These are phyloP conservation scores for Orthosia cruda DNA, from an alignment of 2,888 invertebrate genomes.

Conservation along the genomic window DNA sequence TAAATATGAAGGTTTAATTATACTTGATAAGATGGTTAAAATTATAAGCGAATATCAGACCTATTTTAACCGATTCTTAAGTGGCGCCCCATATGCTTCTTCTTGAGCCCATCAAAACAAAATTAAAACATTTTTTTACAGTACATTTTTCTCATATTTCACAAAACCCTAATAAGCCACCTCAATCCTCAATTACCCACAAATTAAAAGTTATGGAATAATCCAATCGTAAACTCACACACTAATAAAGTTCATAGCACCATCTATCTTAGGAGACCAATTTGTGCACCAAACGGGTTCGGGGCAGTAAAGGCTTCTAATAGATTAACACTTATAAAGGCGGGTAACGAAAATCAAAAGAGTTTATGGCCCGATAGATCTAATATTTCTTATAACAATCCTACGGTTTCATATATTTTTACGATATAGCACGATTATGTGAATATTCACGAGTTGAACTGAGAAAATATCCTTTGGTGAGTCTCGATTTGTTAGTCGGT, in stretches of 20 bases:
- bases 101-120: not conserved
- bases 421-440: slow-evolving; percentile 68
- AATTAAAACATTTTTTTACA: slow-evolving; percentile 23
- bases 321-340: slow-evolving; percentile 87
- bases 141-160: slow-evolving; percentile 38
- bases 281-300: slow-evolving; percentile 85
- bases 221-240: slow-evolving; percentile 80
- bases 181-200: slow-evolving; percentile 68
- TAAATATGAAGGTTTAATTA: slow-evolving; percentile 28
- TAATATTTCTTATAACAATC: slow-evolving; percentile 78
- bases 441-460: slow-evolving; percentile 49
- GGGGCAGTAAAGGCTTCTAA: slow-evolving; percentile 86
- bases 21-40: not conserved
- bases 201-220: slow-evolving; percentile 77
- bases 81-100: no score
- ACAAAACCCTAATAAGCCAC: slow-evolving; percentile 65
- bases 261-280: slow-evolving; percentile 82
- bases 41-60: not conserved
- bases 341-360: slow-evolving; percentile 80
- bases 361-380: slow-evolving; percentile 79
- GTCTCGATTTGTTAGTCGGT: slow-evolving; percentile 22
- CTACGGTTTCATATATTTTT: slow-evolving; percentile 71
- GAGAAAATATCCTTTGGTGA: slow-evolving; percentile 33
- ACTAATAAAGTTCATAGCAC: slow-evolving; percentile 81
- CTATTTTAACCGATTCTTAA: not conserved